phyloP scores from a whole-genome alignment of 2,797 vertebrate species.

The Myoxocephalus aenaeus region DNA sequence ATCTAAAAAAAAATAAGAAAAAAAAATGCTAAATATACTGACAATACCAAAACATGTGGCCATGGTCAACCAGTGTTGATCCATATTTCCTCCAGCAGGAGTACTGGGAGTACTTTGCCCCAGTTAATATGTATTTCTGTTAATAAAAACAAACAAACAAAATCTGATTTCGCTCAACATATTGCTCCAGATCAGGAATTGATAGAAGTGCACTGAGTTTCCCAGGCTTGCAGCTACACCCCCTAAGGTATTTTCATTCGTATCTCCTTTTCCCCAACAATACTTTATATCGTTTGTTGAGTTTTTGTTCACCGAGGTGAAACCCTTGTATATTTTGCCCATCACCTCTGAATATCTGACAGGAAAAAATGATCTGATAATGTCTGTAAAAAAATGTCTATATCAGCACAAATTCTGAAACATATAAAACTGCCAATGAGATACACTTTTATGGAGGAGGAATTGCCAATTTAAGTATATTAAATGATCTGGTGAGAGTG shows the following conservation, averaged over 20 bases:
- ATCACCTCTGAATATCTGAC: background rate
- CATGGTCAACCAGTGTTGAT: background rate
- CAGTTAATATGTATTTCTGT: constrained; percentile 8
- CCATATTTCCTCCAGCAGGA: background rate
- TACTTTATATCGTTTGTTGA: background rate
- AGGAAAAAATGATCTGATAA: background rate
- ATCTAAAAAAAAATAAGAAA: background rate
- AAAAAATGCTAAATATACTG: background rate
- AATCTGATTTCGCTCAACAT: background rate
- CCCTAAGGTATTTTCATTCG: constrained; percentile 5
- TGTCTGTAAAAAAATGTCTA: background rate
- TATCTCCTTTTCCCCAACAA: background rate
- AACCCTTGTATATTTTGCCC: background rate
- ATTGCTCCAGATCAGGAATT: constrained; percentile 2
- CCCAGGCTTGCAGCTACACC: constrained; percentile 3
- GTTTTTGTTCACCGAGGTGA: background rate
- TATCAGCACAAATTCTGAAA: background rate
- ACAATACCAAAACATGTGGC: background rate
- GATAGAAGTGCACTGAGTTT: background rate
- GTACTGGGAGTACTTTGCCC: background rate
- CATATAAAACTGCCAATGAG: background rate
- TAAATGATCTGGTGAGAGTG: background rate
- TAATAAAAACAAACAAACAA: constrained; percentile 12
- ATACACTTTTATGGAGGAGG: background rate
- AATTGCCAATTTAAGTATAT: background rate